Conservation (phyloP, 2,113 vertebrate genomes). For the Corythornis madagascariensis region DNA sequence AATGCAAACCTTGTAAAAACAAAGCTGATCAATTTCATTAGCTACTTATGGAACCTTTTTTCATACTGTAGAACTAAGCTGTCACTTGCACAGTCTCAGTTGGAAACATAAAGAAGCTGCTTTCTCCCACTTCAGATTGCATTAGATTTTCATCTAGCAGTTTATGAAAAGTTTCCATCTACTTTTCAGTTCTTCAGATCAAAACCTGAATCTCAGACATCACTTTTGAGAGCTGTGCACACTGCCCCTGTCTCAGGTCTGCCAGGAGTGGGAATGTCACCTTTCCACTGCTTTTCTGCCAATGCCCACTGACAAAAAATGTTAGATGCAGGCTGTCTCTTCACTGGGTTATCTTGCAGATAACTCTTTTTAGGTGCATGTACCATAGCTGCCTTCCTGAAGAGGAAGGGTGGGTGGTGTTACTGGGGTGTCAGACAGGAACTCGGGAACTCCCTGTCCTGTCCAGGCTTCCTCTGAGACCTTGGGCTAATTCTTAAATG, state of each 20-base stretch:
- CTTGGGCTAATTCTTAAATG: not conserved
- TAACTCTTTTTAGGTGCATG: not conserved
- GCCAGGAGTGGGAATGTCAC: not conserved
- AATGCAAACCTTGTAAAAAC: not conserved
- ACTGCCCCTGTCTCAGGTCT: not conserved
- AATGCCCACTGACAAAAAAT: not conserved
- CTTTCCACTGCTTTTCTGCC: not conserved
- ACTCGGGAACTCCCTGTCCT: rapidly evolving
- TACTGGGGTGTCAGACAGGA: rapidly evolving
- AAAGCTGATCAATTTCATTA: not conserved
- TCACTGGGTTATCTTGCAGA: not conserved
- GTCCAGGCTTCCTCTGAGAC: not conserved
- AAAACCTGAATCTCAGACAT: not conserved
- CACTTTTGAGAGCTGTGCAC: not conserved
- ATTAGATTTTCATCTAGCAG: not conserved
- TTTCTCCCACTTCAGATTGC: not conserved
- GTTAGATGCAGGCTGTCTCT: not conserved
- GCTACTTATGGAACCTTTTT: not conserved
- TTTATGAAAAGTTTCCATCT: not conserved
- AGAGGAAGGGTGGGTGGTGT: not conserved
- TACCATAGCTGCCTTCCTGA: not conserved
- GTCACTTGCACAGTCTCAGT: not conserved
- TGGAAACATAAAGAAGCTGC: not conserved
- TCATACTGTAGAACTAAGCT: not conserved
- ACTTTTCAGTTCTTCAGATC: not conserved